Base-by-base conservation (phyloP, 1,140 invertebrate species). In the Lanistes nyassanus region DNA sequence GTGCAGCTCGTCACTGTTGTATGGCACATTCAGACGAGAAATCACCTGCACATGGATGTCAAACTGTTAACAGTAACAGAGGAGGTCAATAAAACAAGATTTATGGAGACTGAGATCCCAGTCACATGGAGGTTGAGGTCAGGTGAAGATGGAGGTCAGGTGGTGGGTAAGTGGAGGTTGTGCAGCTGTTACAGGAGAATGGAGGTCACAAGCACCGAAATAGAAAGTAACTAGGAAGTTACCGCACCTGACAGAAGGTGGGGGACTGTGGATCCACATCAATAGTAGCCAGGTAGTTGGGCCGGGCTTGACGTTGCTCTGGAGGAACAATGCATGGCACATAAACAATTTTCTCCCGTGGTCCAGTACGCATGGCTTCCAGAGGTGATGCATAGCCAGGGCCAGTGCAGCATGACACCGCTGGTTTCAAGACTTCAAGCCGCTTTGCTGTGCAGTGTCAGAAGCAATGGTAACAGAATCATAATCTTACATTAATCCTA, bases 281-380 rank as follows among this genome's bases (percentile, higher is more conserved):
- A 1, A 99, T 92, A 0, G 96, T 97, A 13, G 94, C 93, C 26
- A 99, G 90, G 83, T 97, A 96, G 89, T 99, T 97, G 0, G 94
- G 92, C 56, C 81, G 21, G 64, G 79, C 76, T n/a, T 78, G 72
- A 9, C 76, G 76, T 13, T 78, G 73, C 11, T 81, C 75, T 21
- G 81, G 81, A 9, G 82, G 83, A 1, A 83, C 76, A 36, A 86
- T 85, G 83, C 96, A 96, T n/a, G 94, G 91, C 2, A 96, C 92
- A 85, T 98, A 99, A 0, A 98, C 84, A 19, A 98, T 88, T 86
- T 94, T 94, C 88, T 99, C 97, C 37, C 93, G 89, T 0, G 94
- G 92, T 0, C 95, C 96, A 51, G 86, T 85, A 75, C 90, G 91
- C 91, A 96, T 94, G 0, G 97, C 97, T 67, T 94, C 94, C 78